These are phyloP conservation scores for Promerops cafer DNA, from an alignment of 2,113 vertebrate genomes.

Conservation along the genomic window DNA sequence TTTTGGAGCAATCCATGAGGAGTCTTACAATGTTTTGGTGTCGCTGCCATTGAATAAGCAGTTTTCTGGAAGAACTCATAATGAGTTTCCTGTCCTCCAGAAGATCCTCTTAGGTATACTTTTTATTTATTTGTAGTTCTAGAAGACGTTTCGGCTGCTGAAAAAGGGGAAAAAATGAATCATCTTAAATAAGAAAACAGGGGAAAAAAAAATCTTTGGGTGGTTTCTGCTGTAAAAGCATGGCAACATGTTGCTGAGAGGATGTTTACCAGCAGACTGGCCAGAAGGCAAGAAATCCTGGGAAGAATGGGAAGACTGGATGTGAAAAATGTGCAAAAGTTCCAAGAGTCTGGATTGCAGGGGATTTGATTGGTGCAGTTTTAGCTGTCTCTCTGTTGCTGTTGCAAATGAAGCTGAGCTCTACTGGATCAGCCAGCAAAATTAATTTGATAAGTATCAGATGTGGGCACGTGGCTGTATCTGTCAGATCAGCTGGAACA, in stretches of 20 bases:
- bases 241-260: background rate
- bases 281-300: background rate
- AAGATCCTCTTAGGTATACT: background rate
- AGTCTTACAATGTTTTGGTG: background rate
- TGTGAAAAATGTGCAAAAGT: background rate
- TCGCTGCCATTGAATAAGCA: background rate
- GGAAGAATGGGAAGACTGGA: background rate
- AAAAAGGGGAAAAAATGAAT: fast-evolving
- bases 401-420: background rate
- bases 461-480: background rate
- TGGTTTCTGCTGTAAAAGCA: background rate
- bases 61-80: background rate
- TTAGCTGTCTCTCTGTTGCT: background rate
- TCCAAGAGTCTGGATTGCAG: background rate
- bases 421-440: background rate
- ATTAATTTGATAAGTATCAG: background rate
- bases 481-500: background rate
- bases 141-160: background rate
- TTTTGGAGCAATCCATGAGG: background rate
- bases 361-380: background rate
- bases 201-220: background rate
- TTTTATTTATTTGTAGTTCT: background rate
- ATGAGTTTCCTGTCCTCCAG: background rate
- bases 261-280: background rate
- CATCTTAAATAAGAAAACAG: background rate